Evolutionary conservation across 2,113 vertebrate genomes (phyloP), one percentile per base, ranked within the genome.

Genomic region (Notarius quadriscutis): DNA sequence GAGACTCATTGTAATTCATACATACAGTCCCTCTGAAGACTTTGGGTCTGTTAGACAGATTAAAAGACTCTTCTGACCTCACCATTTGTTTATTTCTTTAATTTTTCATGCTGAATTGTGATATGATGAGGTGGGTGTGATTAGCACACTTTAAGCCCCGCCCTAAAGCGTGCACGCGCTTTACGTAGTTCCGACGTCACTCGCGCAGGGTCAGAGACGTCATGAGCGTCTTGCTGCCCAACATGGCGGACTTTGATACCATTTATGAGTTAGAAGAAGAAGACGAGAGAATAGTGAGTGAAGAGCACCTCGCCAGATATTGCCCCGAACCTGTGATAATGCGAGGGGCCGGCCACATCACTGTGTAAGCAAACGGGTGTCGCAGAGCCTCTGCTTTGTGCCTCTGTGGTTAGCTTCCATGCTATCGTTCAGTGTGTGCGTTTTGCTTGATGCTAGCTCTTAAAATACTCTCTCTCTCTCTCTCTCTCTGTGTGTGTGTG

Each of bases 181-280:
- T 34, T 25, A 74, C 78, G 84, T 81, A 48, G 81, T 86, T 2
- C 4, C 72, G 67, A 90, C 84, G 90, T 89, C 85, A 87, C 60
- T 58, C 34, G 55, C 74, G 81, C 89, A 71, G 71, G 71, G 88
- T 84, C 88, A 88, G 89, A 93, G 93, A 97, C 96, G 96, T 97
- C 96, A 98, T 97, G 97, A 97, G 97, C 94, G 96, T 97, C 93
- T 94, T 96, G 92, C 96, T 97, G 72, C 96, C 97, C 96, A 98
- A 99, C 95, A 99, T 99, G 98, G 98, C 97, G 96, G 98, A 98
- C 95, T 99, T 99, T 94, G 98, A 99, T 95, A 98, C 97, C 91
- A 99, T 99, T 96, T 99, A 97, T 89, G 98, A 99, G 95, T 95
- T 99, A 93, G 98, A 98, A 95, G 98, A 99, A 86, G 97, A 98